Evolutionary conservation across 2,888 invertebrate species (phyloP).

Genomic region (Halocaridina rubra): DNA sequence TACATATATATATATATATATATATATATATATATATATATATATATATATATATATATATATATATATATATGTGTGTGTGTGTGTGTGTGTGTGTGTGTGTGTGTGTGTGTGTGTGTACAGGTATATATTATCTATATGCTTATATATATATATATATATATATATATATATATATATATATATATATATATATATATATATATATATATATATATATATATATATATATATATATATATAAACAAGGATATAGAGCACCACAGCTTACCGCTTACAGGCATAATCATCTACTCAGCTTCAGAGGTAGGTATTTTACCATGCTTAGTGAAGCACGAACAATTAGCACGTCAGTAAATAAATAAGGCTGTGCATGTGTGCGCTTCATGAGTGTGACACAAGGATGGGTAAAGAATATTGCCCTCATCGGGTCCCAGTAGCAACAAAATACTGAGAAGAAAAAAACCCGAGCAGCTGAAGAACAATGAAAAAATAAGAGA

Average conservation of each 20-base stretch:
- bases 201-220: slow-evolving; percentile 26
- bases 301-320: background rate
- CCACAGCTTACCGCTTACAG: background rate
- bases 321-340: background rate
- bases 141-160: background rate
- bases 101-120: background rate
- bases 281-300: background rate
- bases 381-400: too few species aligned
- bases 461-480: too few species aligned
- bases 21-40: background rate
- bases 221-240: slow-evolving; percentile 63
- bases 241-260: slow-evolving; percentile 35
- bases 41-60: background rate
- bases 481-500: too few species aligned
- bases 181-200: background rate
- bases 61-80: background rate
- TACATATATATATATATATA: background rate
- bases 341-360: background rate
- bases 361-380: background rate
- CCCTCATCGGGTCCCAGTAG: too few species aligned
- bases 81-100: background rate
- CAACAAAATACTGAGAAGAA: too few species aligned
- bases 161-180: background rate
- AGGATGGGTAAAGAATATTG: too few species aligned
- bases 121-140: background rate